A percentile compares a stretch with the other conserved stretches of the same genome.
Evolutionary conservation across 1,140 invertebrate genomes (phyloP).

Genomic region (Halesus radiatus): DNA sequence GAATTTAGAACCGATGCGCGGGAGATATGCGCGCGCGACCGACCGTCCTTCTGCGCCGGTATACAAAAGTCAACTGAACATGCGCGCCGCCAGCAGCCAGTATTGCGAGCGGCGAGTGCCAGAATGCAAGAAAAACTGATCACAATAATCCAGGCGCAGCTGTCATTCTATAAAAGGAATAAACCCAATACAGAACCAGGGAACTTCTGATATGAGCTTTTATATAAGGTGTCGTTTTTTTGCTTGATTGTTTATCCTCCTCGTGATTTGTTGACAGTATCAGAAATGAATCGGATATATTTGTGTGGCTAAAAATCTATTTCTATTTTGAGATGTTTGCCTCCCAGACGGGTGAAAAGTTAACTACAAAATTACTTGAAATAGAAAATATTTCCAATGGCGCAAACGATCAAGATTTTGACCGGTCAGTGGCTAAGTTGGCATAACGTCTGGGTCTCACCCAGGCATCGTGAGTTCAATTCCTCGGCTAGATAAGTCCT

Average conservation of each 20-base stretch:
- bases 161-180: too few species aligned
- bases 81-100: conserved; percentile 34
- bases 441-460: too few species aligned
- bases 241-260: not conserved
- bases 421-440: too few species aligned
- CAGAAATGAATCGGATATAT: not conserved
- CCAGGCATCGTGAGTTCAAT: too few species aligned
- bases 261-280: conserved; percentile 13
- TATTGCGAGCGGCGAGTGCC: not conserved
- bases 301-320: not conserved
- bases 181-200: too few species aligned
- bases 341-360: not conserved
- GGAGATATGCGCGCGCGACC: conserved; percentile 14
- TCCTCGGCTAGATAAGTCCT: too few species aligned
- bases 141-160: not conserved
- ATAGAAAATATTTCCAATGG: too few species aligned
- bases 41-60: conserved; percentile 2
- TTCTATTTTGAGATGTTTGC: not conserved
- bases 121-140: not conserved
- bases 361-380: too few species aligned
- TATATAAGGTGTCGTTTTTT: not conserved
- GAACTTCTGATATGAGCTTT: not conserved
- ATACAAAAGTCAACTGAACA: conserved; percentile 21
- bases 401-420: too few species aligned
- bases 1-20: conserved; percentile 10